Evolutionary conservation across 2,888 invertebrate genomes (phyloP), one percentile per base, ranked within the genome.

Genomic region (Heliconius ethilla): DNA sequence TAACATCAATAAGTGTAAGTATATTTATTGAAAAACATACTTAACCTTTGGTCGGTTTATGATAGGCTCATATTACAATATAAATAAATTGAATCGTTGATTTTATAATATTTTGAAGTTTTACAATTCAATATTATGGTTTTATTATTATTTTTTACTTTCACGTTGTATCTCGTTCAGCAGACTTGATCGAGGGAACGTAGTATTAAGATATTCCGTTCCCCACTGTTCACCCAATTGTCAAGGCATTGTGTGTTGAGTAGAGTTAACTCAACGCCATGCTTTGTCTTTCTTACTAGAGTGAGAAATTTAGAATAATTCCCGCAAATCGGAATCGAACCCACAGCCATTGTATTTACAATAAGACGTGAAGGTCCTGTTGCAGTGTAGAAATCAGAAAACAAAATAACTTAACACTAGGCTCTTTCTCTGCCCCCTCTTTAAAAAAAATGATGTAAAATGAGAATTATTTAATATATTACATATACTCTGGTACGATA

Each of bases 11-110:
- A 67, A 25, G n/a, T 67, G n/a, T n/a, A 67, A 1, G 4, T 66
- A 6, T 67, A 22, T 40, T 33, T 22, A 33, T 22, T 33, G 65
- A 33, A n/a, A 67, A 15, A 13, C n/a, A 67, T 25, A 63, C 63
- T 40, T 40, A 37, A 67, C 67, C 67, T 67, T 67, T 67, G 40
- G 10, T 15, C 37, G 37, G n/a, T 67, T 67, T 67, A 40, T 40
- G 67, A 67, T 67, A 67, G 67, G 67, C 67, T 67, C 40, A 7
- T 40, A 40, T 67, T 40, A 67, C 67, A 67, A 67, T 40, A 40
- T 67, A 67, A 37, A 67, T 40, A 67, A 67, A 63, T 15, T 63
- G 63, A 29, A 67, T 40, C n/a, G 11, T 40, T 11, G 37, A 67
- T 37, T 37, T 67, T 37, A 67, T 67, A 67, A n/a, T 22, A 51